Evolutionary conservation across 1,140 invertebrate genomes (phyloP), one percentile per base, ranked within the genome.

Genomic region (Tetramorium alpestre): DNA sequence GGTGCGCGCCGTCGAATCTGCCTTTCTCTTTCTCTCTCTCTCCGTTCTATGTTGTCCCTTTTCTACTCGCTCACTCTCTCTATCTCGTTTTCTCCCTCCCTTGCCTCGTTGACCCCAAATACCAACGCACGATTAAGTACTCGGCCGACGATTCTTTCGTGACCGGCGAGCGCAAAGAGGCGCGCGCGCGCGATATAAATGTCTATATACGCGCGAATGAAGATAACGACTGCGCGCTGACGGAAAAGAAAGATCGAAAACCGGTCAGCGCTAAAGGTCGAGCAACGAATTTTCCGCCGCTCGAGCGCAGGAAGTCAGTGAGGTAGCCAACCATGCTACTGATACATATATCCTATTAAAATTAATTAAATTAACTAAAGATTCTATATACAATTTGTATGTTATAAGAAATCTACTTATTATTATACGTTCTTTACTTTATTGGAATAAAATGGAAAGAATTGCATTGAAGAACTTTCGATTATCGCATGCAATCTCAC

Each of bases 101-200:
- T 76, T 18, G 86, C 60, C 89, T 90, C 70, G 81, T 89, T 92
- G 90, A 92, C 90, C 89, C 90, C 84, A 90, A 92, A 92, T 92
- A 90, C 91, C 90, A 86, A 91, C 70, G 90, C 86, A 62, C 87
- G 77, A 89, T 90, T 85, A 90, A 90, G 56, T 78, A 84, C 82
- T 90, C 86, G 84, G 72, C 70, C 78, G 80, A 58, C 70, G 44
- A 85, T 87, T 92, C 90, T 87, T 90, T 90, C 89, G 80, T 85
- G 85, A 85, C 88, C 69, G 75, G 49, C 69, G 75, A 75, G 54
- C 77, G 58, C 64, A 28, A 65, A 87, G 51, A 87, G 47, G 25
- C 70, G 60, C 77, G 54, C 80, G 28, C 81, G 56, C 28, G 28
- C 28, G 28, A 87, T 87, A 85, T 80, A 87, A 90, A 90, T 85